Conservation (phyloP, 2,113 vertebrate genomes). For the Acanthisitta chloris region DNA sequence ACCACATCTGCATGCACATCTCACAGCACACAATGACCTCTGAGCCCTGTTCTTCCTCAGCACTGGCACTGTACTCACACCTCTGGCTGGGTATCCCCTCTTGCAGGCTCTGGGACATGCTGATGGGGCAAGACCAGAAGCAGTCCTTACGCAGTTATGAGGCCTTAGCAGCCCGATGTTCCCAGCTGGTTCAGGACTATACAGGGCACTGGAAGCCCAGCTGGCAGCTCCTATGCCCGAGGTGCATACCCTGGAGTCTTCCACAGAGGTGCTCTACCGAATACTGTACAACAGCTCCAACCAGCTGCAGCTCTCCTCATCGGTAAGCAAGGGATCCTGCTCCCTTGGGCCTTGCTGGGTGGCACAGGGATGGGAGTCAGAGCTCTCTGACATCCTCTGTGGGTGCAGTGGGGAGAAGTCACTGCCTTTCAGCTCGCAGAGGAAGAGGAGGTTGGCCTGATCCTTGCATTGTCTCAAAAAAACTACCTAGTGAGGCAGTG, state of each 20-base stretch:
- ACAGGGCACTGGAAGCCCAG: background rate
- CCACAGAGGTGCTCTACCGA: background rate
- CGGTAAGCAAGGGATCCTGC: background rate
- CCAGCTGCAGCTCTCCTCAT: constrained; percentile 10
- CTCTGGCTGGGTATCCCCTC: background rate
- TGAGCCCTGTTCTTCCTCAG: background rate
- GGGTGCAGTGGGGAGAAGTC: background rate
- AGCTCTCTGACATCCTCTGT: background rate
- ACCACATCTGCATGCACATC: background rate
- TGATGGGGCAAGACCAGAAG: background rate
- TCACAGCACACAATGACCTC: background rate
- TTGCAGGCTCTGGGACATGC: constrained; percentile 39
- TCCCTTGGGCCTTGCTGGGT: background rate
- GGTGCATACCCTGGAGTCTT: constrained; percentile 10
- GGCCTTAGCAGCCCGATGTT: background rate
- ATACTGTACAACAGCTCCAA: constrained; percentile 12
- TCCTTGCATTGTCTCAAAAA: background rate
- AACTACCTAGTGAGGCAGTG: background rate
- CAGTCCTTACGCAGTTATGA: background rate
- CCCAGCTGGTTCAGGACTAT: background rate
- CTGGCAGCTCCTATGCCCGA: background rate
- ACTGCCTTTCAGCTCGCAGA: background rate
- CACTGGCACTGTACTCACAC: background rate
- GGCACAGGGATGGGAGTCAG: background rate
- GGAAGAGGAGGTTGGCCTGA: background rate